phyloP scores from a whole-genome alignment of 1,140 invertebrate species.

The Conus betulinus region DNA sequence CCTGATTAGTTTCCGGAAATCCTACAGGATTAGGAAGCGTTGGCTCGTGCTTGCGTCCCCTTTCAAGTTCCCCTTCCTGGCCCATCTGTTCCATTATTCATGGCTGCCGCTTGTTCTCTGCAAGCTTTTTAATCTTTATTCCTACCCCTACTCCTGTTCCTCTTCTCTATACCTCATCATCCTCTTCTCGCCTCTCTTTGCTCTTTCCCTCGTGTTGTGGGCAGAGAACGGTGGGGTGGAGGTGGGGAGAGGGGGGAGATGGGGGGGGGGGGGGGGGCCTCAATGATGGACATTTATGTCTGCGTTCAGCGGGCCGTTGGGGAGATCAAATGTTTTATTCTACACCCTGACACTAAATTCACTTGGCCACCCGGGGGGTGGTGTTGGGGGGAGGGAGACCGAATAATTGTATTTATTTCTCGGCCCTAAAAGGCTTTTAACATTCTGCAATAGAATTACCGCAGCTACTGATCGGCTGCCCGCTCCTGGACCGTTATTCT shows the following conservation, averaged over 20 bases:
- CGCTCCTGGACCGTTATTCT: not conserved
- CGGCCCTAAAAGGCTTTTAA: not conserved
- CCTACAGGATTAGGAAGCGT: not conserved
- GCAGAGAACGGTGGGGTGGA: no score
- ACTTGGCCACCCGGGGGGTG: not conserved
- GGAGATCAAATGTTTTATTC: not conserved
- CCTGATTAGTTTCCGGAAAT: not conserved
- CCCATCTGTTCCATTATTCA: not conserved
- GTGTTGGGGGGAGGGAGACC: not conserved
- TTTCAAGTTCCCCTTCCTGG: no score
- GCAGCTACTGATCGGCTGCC: not conserved
- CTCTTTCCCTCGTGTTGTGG: no score
- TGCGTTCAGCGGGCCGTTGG: not conserved
- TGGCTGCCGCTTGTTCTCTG: not conserved
- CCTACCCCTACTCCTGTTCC: not conserved
- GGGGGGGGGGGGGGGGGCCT: no score
- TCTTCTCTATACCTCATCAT: no score
- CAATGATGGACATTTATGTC: slow-evolving; percentile 1
- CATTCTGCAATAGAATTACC: not conserved
- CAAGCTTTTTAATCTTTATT: not conserved
- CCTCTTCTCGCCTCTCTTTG: no score
- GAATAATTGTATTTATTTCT: slow-evolving; percentile 7
- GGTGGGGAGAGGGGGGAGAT: no score
- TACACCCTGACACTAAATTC: not conserved
- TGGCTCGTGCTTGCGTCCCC: not conserved